Evolutionary conservation across 2,888 invertebrate species (phyloP).

Genomic region (Polia nebulosa): DNA sequence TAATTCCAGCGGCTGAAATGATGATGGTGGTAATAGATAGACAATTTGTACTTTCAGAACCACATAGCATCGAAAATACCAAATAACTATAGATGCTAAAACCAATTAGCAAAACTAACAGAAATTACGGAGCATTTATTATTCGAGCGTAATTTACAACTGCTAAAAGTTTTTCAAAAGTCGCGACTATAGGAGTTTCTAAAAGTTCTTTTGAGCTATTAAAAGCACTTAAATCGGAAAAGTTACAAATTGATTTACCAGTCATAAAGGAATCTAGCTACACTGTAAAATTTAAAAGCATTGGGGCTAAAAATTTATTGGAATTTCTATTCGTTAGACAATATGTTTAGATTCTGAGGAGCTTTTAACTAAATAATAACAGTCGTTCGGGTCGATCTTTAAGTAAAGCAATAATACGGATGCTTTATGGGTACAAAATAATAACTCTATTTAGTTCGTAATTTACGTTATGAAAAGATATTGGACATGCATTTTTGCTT

Average conservation of each 20-base stretch:
- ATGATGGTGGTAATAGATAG: too few species aligned
- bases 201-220: constrained; percentile 49
- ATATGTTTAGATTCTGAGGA: not conserved
- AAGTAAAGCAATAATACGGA: too few species aligned
- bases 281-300: constrained; percentile 33
- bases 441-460: too few species aligned
- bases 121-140: constrained; percentile 49
- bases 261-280: constrained; percentile 17
- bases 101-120: constrained; percentile 30
- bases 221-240: constrained; percentile 49
- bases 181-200: constrained; percentile 55
- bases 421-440: too few species aligned
- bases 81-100: constrained; percentile 4
- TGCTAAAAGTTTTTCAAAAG: constrained; percentile 48
- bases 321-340: not conserved
- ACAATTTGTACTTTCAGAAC: not conserved
- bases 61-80: not conserved
- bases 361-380: not conserved
- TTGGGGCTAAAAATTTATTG: not conserved
- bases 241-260: constrained; percentile 54
- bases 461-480: too few species aligned
- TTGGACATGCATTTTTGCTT: too few species aligned
- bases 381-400: not conserved
- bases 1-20: too few species aligned
- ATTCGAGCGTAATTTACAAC: constrained; percentile 52